Percentiles rank a stretch among this genome's conserved stretches.
phyloP scores from a whole-genome alignment of 2,888 invertebrate species.

The Siphonodentalium dalli region DNA sequence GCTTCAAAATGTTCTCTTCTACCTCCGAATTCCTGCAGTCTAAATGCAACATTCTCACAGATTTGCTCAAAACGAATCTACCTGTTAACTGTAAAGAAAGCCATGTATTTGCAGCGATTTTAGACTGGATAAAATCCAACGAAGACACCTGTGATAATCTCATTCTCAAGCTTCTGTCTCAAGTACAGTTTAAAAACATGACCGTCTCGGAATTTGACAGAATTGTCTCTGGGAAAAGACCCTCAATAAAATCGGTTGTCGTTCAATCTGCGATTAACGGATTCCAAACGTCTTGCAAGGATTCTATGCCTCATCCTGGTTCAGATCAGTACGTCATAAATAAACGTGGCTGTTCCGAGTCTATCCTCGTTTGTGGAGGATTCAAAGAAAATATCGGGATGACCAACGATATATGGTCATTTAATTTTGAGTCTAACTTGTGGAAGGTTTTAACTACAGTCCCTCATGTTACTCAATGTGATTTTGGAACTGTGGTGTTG shows the following conservation, averaged over 20 bases:
- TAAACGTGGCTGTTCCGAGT: conserved; percentile 73
- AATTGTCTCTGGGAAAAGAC: background rate
- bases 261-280: no score
- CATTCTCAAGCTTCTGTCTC: conserved; percentile 66
- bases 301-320: no score
- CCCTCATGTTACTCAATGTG: conserved; percentile 78
- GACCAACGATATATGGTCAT: conserved; percentile 75
- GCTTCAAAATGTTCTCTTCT: conserved; percentile 72
- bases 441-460: conserved; percentile 75
- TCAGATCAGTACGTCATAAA: no score
- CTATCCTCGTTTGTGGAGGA: conserved; percentile 75
- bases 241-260: no score
- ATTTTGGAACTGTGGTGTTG: conserved; percentile 75
- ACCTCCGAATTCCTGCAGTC: conserved; percentile 72
- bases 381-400: conserved; percentile 69
- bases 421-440: conserved; percentile 69
- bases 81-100: conserved; percentile 76
- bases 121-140: conserved; percentile 71
- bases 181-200: conserved; percentile 68
- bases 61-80: conserved; percentile 73
- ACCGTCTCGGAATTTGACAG: conserved; percentile 23
- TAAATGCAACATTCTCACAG: conserved; percentile 71
- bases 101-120: conserved; percentile 71
- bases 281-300: no score
- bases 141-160: conserved; percentile 61